Evolutionary conservation across 2,797 vertebrate species (phyloP).

Genomic region (Pseudomugil tenellus): DNA sequence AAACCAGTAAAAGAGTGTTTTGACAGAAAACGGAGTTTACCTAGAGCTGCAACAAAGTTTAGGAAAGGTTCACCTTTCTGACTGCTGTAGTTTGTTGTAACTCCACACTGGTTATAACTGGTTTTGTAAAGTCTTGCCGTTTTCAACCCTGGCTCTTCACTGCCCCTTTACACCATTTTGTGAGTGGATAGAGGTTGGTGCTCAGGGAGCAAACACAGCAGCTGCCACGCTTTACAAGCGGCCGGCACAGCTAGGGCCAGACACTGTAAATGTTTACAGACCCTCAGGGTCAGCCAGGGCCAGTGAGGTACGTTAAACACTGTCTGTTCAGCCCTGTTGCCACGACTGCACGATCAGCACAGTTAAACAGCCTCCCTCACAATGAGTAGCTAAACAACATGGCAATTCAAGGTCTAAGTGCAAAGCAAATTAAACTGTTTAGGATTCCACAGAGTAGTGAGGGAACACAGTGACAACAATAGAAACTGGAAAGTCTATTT

Average conservation of each 20-base stretch:
- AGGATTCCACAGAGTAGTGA: constrained; percentile 67
- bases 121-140: constrained; percentile 49
- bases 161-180: constrained; percentile 73
- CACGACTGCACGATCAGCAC: constrained; percentile 81
- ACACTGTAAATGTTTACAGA: constrained; percentile 85
- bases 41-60: constrained; percentile 48
- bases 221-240: constrained; percentile 80
- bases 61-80: constrained; percentile 51
- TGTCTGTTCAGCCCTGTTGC: constrained; percentile 77
- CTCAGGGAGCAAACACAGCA: constrained; percentile 76
- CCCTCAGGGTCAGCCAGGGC: constrained; percentile 79
- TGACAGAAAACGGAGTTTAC: constrained; percentile 53
- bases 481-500: constrained; percentile 63
- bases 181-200: constrained; percentile 73
- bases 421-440: constrained; percentile 65
- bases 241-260: constrained; percentile 71
- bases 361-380: constrained; percentile 73
- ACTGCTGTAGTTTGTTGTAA: constrained; percentile 51
- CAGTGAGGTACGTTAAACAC: constrained; percentile 78
- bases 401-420: constrained; percentile 70
- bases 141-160: constrained; percentile 57
- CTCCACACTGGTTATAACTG: constrained; percentile 61
- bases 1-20: constrained; percentile 35
- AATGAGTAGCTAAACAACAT: constrained; percentile 74
- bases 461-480: constrained; percentile 49